phyloP scores from a whole-genome alignment of 2,888 invertebrate genomes.

The Acrobasis suavella region DNA sequence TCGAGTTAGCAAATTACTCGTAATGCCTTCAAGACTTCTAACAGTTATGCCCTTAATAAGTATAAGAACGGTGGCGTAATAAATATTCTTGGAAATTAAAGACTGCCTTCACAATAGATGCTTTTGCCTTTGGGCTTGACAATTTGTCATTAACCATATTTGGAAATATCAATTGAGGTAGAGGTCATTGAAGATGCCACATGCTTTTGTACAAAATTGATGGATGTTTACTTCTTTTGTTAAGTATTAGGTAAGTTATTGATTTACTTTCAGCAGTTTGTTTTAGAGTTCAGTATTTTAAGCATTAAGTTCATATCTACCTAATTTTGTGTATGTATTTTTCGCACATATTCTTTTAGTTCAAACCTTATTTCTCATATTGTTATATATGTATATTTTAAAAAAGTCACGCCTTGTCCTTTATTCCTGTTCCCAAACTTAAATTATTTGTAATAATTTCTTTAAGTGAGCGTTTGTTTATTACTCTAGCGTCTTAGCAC shows the following conservation, averaged over 20 bases:
- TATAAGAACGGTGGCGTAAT: no score
- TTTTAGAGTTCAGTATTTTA: no score
- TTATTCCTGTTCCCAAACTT: background rate
- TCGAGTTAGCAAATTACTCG: slow-evolving; percentile 39
- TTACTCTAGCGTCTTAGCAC: slow-evolving; percentile 30
- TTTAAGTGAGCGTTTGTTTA: slow-evolving; percentile 37
- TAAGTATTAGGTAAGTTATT: no score
- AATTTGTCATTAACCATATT: background rate
- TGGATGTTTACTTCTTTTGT: background rate
- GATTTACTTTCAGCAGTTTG: no score
- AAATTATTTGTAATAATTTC: slow-evolving; percentile 36
- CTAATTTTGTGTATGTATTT: no score
- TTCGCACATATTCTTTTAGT: no score
- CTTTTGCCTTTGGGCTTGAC: background rate
- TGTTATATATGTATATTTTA: no score
- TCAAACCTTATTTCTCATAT: no score
- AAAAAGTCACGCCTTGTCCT: no score
- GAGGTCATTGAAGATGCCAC: slow-evolving; percentile 7
- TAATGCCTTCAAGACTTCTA: slow-evolving; percentile 24
- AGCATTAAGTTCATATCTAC: no score
- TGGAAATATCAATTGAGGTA: slow-evolving; percentile 7
- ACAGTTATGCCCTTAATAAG: no score
- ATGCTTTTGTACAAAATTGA: slow-evolving; percentile 30
- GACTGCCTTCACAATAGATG: slow-evolving; percentile 29
- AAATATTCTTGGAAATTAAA: background rate